Evolutionary conservation across 2,888 invertebrate genomes (phyloP), one percentile per base, ranked within the genome.

Genomic region (Ornithoptera alexandrae): DNA sequence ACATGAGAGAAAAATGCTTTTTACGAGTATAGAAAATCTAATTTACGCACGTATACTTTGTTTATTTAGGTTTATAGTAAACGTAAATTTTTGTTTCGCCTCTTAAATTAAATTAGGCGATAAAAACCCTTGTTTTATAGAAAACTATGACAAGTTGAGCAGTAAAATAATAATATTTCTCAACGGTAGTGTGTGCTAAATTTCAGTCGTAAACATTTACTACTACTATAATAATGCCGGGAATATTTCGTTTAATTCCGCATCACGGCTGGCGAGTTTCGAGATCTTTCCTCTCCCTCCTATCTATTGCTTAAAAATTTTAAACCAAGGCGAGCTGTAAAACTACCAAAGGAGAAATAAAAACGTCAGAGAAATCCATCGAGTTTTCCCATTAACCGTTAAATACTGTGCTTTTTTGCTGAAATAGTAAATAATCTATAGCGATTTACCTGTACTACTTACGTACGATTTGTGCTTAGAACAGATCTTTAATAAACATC

Each of bases 341-440:
- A 80, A 77, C 77, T 77, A 82, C 73, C 62, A 17, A 69, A 75
- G 76, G 76, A 79, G 75, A 77, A 80, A 81, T 83, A 84, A 79
- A 77, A 77, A 79, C 74, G 74, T 72, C 67, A 67, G 69, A 81
- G 80, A 82, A 83, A 82, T 79, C 81, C 79, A 66, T 74, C 77
- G 75, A 78, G 74, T 77, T 67, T 78, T 77, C 77, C 62, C 72
- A 70, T 73, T 76, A 71, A 76, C 75, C 74, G 76, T 78, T 86
- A 84, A 84, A 85, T 84, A 85, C 81, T 82, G 83, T 79, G 81
- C 77, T 80, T 81, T 79, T 78, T 81, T 78, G 69, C 78, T 77
- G 73, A 65, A 77, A 78, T 77, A 75, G 82, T 86, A 83, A 84
- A 85, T 86, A 84, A 84, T 86, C 84, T 85, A 86, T 82, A 82